phyloP scores from a whole-genome alignment of 2,888 invertebrate species.

The Tenthredo distinguenda region DNA sequence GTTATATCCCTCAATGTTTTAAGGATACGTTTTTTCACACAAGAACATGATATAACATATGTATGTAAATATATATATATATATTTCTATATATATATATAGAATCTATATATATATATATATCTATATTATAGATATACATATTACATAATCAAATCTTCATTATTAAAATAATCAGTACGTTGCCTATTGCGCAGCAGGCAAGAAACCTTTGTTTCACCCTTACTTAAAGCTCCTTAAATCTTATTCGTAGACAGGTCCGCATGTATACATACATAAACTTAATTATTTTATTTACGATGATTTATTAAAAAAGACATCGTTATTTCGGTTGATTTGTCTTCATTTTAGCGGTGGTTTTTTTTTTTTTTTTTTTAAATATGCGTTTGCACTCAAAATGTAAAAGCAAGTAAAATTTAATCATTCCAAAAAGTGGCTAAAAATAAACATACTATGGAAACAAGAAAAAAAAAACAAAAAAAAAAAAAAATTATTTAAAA shows the following conservation, averaged over 20 bases:
- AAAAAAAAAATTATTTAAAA: constrained; percentile 16
- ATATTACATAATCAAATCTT: constrained; percentile 68
- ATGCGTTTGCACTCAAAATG: constrained; percentile 40
- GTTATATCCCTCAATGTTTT: constrained; percentile 39
- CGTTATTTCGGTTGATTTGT: constrained; percentile 29
- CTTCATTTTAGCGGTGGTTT: constrained; percentile 13
- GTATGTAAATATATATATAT: constrained; percentile 51
- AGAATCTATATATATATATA: constrained; percentile 41
- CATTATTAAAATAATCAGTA: constrained; percentile 71
- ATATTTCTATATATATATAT: constrained; percentile 44
- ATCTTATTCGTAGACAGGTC: constrained; percentile 40
- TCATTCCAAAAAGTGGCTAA: constrained; percentile 19
- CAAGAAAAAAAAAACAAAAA: not conserved
- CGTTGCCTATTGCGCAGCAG: constrained; percentile 61
- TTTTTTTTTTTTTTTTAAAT: not conserved
- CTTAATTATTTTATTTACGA: constrained; percentile 20
- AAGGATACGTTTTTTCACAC: constrained; percentile 38
- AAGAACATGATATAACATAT: constrained; percentile 39
- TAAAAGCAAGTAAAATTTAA: constrained; percentile 36
- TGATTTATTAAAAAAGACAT: not conserved
- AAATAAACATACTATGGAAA: constrained; percentile 39
- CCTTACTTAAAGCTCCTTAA: constrained; percentile 39
- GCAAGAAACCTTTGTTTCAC: constrained; percentile 49
- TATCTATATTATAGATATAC: not conserved
- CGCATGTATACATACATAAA: constrained; percentile 40